Evolutionary conservation across 2,113 vertebrate genomes (phyloP).

Genomic region (Carollia perspicillata): DNA sequence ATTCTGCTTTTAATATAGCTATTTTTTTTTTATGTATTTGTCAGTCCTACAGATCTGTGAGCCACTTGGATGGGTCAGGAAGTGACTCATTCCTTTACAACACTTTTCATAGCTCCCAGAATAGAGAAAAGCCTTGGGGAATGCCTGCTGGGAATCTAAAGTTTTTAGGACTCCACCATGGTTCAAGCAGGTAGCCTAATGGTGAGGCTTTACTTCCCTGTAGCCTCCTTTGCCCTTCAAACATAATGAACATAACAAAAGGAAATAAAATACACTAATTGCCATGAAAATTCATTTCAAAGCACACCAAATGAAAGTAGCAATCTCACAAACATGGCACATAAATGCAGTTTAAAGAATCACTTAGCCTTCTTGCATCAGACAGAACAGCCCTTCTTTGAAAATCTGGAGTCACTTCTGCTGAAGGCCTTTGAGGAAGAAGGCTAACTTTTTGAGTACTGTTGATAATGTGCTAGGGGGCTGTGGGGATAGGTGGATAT

Average conservation of each 20-base stretch:
- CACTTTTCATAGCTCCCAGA: neutral
- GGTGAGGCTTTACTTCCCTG: neutral
- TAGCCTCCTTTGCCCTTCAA: neutral
- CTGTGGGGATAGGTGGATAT: neutral
- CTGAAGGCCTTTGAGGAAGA: neutral
- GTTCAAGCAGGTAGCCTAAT: neutral
- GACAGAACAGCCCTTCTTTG: neutral
- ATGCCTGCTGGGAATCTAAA: neutral
- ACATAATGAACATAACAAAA: neutral
- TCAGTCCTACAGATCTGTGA: neutral
- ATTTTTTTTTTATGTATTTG: neutral
- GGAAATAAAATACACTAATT: neutral
- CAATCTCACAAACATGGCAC: neutral
- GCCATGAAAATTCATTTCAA: neutral
- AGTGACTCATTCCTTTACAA: neutral
- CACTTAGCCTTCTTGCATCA: neutral
- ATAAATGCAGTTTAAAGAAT: neutral
- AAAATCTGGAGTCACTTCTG: neutral
- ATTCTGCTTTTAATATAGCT: neutral
- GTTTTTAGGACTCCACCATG: too few species aligned
- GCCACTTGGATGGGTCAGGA: neutral
- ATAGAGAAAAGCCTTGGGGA: neutral
- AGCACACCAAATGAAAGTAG: neutral
- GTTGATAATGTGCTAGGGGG: neutral
- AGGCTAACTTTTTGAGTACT: neutral